phyloP scores from a whole-genome alignment of 2,113 vertebrate genomes.

The Paradoxurus hermaphroditus region DNA sequence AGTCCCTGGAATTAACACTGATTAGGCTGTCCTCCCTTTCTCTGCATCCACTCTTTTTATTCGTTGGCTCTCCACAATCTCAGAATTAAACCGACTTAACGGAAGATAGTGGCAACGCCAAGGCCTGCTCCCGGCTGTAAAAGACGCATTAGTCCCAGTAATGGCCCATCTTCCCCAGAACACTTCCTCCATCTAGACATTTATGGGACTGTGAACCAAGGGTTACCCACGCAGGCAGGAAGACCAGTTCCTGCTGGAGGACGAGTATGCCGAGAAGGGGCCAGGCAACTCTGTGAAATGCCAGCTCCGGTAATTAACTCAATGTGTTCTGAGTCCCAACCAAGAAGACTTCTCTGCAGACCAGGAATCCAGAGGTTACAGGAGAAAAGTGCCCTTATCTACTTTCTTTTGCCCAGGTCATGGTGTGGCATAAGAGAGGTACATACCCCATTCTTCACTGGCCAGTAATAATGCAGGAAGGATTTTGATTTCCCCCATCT shows the following conservation, averaged over 20 bases:
- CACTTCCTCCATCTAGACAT: constrained; percentile 18
- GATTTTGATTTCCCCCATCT: background rate
- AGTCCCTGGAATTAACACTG: background rate
- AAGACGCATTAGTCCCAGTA: constrained; percentile 55
- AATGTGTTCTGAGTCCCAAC: background rate
- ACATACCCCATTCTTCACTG: background rate
- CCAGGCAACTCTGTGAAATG: background rate
- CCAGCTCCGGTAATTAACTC: background rate
- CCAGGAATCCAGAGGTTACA: background rate
- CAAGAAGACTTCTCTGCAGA: background rate
- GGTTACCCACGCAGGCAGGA: background rate
- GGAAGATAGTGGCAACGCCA: background rate
- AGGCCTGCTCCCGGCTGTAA: constrained; percentile 26
- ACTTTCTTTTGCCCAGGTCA: background rate
- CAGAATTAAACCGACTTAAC: constrained; percentile 17
- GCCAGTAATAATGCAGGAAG: background rate
- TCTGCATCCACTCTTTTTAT: background rate
- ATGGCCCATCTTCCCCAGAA: background rate
- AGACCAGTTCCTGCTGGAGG: background rate
- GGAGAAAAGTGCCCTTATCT: background rate
- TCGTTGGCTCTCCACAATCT: background rate
- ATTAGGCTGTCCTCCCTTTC: background rate
- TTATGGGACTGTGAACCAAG: constrained; percentile 34
- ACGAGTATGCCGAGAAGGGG: background rate
- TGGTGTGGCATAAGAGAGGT: background rate